Evolutionary conservation across 2,797 vertebrate genomes (phyloP).

Genomic region (Synanceia verrucosa): DNA sequence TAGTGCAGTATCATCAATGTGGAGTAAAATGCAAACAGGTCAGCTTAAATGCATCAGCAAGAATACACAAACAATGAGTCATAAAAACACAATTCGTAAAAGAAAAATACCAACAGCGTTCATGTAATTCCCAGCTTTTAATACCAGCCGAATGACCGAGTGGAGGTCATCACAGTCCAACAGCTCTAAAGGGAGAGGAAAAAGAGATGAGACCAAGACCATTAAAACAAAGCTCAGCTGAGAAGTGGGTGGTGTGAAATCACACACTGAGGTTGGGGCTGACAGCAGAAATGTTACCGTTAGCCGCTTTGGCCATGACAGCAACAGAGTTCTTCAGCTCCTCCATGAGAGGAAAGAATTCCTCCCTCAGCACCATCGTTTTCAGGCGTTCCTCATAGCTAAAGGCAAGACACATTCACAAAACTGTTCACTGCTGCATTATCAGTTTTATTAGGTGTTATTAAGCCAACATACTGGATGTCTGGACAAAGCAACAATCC

Average conservation of each 20-base stretch:
- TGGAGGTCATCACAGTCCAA: constrained; percentile 87
- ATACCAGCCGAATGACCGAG: constrained; percentile 84
- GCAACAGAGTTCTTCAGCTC: constrained; percentile 79
- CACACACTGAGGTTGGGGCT: too few relatives aligned
- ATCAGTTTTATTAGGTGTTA: not conserved
- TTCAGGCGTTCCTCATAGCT: constrained; percentile 85
- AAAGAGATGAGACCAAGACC: not conserved
- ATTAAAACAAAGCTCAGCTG: not conserved
- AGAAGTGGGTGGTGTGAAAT: not conserved
- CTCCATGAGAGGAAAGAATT: constrained; percentile 85
- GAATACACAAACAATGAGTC: not conserved
- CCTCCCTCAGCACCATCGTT: constrained; percentile 83
- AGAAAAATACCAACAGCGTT: constrained; percentile 82
- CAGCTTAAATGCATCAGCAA: not conserved
- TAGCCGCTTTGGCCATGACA: constrained; percentile 81
- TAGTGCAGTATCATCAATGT: not conserved
- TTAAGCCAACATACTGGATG: not conserved
- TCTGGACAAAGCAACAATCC: not conserved
- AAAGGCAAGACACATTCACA: constrained; percentile 10
- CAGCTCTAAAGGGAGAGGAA: constrained; percentile 75
- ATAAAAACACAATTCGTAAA: not conserved
- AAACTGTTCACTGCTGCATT: not conserved
- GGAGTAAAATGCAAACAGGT: not conserved
- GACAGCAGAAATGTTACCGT: constrained; percentile 69
- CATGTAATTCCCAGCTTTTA: constrained; percentile 90